These are phyloP conservation scores for Bombus vancouverensis DNA, from an alignment of 1,140 invertebrate species.

Conservation along the genomic window DNA sequence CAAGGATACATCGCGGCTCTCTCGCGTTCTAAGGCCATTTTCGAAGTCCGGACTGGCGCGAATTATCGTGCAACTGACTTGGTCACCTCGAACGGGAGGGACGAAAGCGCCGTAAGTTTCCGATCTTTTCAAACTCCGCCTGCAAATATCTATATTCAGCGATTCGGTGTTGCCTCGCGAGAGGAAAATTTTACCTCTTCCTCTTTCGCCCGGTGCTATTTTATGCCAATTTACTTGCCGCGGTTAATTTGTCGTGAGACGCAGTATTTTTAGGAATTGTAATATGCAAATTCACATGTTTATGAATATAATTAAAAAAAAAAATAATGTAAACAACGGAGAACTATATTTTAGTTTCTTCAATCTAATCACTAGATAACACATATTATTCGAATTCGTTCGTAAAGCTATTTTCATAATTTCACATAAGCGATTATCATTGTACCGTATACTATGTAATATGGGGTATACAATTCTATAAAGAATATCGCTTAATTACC, in stretches of 20 bases:
- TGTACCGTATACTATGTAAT: no score
- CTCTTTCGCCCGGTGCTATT: background rate
- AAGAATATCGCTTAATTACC: no score
- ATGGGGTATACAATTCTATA: no score
- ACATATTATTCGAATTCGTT: no score
- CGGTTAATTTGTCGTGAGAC: background rate
- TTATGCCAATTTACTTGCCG: background rate
- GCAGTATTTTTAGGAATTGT: no score
- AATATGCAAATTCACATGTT: no score
- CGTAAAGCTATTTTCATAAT: no score
- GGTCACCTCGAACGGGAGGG: conserved; percentile 26
- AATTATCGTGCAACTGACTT: conserved; percentile 43
- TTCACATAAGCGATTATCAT: no score
- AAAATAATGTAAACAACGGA: no score
- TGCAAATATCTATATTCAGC: background rate
- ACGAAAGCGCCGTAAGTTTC: background rate
- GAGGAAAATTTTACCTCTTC: background rate
- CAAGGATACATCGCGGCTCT: conserved; percentile 20
- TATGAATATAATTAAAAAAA: no score
- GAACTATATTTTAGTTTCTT: no score
- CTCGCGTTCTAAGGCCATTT: conserved; percentile 44
- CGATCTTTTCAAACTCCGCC: background rate
- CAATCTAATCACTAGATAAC: no score
- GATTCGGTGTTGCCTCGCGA: background rate
- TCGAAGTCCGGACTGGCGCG: conserved; percentile 52